These are phyloP conservation scores for Seladonia tumulorum DNA, from an alignment of 2,888 invertebrate genomes.

Conservation along the genomic window DNA sequence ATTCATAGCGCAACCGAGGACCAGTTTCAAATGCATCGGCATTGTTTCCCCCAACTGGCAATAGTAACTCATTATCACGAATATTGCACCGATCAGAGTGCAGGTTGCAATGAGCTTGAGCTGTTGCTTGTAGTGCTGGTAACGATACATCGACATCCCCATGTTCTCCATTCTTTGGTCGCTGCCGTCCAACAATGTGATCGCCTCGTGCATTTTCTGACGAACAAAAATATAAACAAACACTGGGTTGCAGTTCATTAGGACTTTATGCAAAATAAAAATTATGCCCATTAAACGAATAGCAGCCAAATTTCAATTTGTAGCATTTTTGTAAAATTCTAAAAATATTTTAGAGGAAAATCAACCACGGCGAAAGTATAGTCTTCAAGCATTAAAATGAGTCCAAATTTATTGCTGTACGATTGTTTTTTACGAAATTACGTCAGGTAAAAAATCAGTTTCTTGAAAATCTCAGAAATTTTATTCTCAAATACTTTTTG, in stretches of 20 bases:
- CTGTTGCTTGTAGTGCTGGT: conserved; percentile 35
- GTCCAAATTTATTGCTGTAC: background rate
- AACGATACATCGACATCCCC: conserved; percentile 61
- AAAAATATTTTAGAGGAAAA: too few species aligned
- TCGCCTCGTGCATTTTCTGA: conserved; percentile 28
- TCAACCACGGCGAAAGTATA: too few species aligned
- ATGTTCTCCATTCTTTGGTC: conserved; percentile 63
- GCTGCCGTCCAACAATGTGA: conserved; percentile 43
- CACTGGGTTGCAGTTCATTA: too few species aligned
- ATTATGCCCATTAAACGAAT: too few species aligned
- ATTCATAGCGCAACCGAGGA: conserved; percentile 21
- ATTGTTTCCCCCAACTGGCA: background rate
- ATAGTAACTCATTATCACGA: background rate
- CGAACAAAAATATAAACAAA: background rate
- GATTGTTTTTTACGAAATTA: too few species aligned
- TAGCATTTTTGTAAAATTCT: too few species aligned
- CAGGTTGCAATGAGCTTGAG: background rate
- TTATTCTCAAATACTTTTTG: too few species aligned
- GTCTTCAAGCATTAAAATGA: background rate
- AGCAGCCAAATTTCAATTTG: too few species aligned
- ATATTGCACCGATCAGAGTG: background rate
- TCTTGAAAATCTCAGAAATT: too few species aligned
- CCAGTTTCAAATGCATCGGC: conserved; percentile 12
- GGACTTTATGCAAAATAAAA: too few species aligned
- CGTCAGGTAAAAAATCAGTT: too few species aligned